Evolutionary conservation across 2,888 invertebrate genomes (phyloP).

Genomic region (Zaprionus bogoriensis): DNA sequence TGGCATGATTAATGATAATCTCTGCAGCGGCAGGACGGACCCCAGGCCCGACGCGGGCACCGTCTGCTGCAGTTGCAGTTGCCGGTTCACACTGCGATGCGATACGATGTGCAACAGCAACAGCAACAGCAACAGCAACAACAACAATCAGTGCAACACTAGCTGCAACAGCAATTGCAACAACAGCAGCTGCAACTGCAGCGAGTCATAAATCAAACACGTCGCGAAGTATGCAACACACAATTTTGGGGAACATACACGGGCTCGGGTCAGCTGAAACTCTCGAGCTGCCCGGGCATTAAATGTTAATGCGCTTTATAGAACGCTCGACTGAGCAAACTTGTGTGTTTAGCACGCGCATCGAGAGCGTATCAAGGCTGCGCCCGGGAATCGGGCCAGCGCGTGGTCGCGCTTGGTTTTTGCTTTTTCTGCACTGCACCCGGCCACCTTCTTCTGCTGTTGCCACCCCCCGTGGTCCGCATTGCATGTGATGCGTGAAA

Average conservation of each 20-base stretch:
- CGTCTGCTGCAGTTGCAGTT: background rate
- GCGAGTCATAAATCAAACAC: slow-evolving; percentile 50
- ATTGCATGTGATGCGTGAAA: slow-evolving; percentile 35
- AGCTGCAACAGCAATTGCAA: background rate
- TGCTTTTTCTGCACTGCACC: background rate
- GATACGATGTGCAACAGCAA: background rate
- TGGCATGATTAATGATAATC: slow-evolving; percentile 24
- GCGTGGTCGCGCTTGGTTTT: background rate
- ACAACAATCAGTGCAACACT: background rate
- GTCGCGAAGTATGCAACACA: slow-evolving; percentile 38
- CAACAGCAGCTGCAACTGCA: background rate
- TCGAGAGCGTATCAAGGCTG: background rate
- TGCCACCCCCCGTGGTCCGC: background rate
- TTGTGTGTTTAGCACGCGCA: slow-evolving; percentile 6
- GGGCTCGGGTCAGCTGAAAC: slow-evolving; percentile 11
- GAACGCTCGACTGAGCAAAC: slow-evolving; percentile 41
- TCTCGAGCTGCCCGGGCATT: slow-evolving; percentile 22
- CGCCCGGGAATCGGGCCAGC: background rate
- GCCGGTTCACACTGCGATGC: slow-evolving; percentile 4
- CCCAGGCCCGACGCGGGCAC: background rate
- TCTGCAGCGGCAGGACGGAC: background rate
- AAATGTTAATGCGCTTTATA: slow-evolving; percentile 57
- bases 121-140: background rate
- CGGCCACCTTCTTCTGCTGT: background rate
- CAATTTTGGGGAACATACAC: slow-evolving; percentile 45